Base-by-base conservation (phyloP, 2,888 invertebrate species). In the Lymantria monacha region DNA sequence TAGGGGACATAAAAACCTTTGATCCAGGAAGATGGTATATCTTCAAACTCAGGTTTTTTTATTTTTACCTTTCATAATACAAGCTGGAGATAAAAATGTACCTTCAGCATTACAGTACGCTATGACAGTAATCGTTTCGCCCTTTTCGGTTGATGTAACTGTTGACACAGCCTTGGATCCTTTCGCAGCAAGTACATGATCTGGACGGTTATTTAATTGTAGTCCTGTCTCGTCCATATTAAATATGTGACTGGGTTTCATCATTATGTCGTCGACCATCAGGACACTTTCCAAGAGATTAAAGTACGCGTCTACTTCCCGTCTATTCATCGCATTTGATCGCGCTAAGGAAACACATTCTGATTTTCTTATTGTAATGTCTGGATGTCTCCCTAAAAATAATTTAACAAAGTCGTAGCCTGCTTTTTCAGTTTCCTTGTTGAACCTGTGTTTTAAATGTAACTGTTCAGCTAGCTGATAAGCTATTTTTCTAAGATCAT, bases 201-300 rank as follows among this genome's bases (percentile, higher is more conserved):
- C 66, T 38, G 79, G 72, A 45, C 65, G 70, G 53, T 78, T 78
- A 37, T 81, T 82, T 9, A 76, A 61, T 42, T 77, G 76, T 8
- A 79, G 61, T n/a, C n/a, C n/a, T n/a, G n/a, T n/a, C n/a, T n/a
- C n/a, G n/a, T n/a, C n/a, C n/a, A n/a, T n/a, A n/a, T 82, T 83
- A 51, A 13, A 48, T 9, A 46, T 30, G 9, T 14, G 15, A 9
- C 33, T 44, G 9, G 58, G 56, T 48, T 53, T 54, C 37, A 51
- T 15, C 56, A 43, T 30, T 9, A 7, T 9, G 9, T 30, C 30
- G 30, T 30, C 30, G 5, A 7, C 30, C 30, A 30, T 30, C 7
- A 30, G 30, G 30, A 30, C 30, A 7, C 30, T 30, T 30, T 30
- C 30, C 5, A 30, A 9, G 9, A 30, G 30, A 30, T 30, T 9